These are phyloP conservation scores for Onychorhynchus coronatus DNA, from an alignment of 2,113 vertebrate genomes.

Conservation along the genomic window DNA sequence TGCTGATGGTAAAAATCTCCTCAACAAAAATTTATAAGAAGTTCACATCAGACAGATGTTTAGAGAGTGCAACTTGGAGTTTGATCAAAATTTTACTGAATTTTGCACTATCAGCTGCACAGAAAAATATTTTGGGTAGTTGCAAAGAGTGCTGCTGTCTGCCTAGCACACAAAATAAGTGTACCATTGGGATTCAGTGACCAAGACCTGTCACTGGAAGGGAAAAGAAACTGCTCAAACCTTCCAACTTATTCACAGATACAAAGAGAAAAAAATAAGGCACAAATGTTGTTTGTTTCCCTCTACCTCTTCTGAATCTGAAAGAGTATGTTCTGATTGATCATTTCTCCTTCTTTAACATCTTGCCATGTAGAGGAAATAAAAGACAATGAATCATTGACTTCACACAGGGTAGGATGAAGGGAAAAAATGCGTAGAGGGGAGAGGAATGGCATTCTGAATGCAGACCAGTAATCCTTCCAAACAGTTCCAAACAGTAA, in stretches of 20 bases:
- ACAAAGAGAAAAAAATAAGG: background rate
- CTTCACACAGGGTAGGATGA: background rate
- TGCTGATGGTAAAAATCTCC: background rate
- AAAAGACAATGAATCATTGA: background rate
- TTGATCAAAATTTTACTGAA: background rate
- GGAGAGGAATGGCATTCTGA: background rate
- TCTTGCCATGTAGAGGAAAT: background rate
- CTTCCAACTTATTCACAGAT: background rate
- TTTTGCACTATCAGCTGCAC: background rate
- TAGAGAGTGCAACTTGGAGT: background rate
- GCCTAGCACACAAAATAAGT: background rate
- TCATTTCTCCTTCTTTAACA: background rate
- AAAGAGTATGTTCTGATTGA: background rate
- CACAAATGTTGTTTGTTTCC: background rate
- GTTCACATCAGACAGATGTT: background rate
- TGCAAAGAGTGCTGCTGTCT: background rate
- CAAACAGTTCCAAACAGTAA: background rate
- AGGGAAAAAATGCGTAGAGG: background rate
- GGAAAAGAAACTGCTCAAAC: background rate
- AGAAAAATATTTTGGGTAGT: background rate
- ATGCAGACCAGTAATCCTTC: background rate
- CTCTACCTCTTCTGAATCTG: background rate
- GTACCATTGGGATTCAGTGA: fast-evolving
- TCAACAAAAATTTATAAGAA: background rate
- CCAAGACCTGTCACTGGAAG: background rate